Percentiles rank a stretch among this genome's conserved stretches.
phyloP scores from a whole-genome alignment of 2,888 invertebrate genomes.

The Odontocolon sp. region DNA sequence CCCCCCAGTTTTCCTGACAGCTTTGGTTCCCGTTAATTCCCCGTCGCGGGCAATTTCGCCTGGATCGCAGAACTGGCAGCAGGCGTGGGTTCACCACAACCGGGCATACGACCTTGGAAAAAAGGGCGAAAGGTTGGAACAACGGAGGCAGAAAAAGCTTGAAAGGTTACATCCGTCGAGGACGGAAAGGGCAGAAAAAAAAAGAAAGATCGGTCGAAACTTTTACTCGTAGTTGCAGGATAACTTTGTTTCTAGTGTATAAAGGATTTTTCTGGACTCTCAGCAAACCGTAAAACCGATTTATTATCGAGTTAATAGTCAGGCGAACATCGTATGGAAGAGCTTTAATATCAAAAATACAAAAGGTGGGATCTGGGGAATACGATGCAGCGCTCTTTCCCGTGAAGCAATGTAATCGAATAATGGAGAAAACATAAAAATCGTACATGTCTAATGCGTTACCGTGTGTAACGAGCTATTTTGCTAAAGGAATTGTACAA shows the following conservation, averaged over 20 bases:
- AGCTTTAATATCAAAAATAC: slow-evolving; percentile 1
- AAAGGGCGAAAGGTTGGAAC: slow-evolving; percentile 4
- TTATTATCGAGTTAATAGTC: not conserved
- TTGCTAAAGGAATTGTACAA: not conserved
- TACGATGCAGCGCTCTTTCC: not conserved
- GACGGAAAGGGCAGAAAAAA: not conserved
- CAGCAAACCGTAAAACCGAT: not conserved
- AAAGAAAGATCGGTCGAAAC: not conserved
- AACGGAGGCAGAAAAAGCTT: slow-evolving; percentile 4
- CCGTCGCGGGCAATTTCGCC: slow-evolving; percentile 45
- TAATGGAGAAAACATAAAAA: not conserved
- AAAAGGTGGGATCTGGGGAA: not conserved
- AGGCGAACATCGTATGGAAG: too few species aligned
- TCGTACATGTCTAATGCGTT: not conserved
- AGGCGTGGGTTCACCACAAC: slow-evolving; percentile 5
- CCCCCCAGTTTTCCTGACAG: slow-evolving; percentile 31
- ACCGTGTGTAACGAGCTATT: not conserved
- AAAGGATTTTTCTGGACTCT: not conserved
- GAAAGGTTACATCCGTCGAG: not conserved
- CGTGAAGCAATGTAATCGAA: too few species aligned
- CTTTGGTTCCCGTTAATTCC: slow-evolving; percentile 39
- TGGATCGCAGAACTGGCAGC: slow-evolving; percentile 11
- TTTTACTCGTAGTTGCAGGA: not conserved
- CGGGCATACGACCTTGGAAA: slow-evolving; percentile 9
- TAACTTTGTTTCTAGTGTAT: slow-evolving; percentile 2